A percentile compares a stretch with the other conserved stretches of the same genome.
These are phyloP conservation scores for Phyllotreta striolata DNA, from an alignment of 2,888 invertebrate genomes.

Conservation along the genomic window DNA sequence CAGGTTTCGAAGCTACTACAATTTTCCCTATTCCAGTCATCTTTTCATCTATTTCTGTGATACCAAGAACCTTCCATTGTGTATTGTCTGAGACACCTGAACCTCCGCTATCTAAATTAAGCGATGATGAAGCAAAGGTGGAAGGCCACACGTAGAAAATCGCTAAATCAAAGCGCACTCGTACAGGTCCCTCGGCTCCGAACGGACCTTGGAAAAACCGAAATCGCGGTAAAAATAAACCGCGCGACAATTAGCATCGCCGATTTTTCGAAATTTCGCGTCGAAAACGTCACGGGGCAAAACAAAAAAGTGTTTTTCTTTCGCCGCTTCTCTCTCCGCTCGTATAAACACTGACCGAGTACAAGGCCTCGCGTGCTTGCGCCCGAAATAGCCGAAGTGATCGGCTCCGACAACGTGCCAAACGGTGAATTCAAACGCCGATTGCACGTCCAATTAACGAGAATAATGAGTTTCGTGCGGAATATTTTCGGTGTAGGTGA, in stretches of 20 bases:
- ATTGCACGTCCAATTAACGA: conserved; percentile 34
- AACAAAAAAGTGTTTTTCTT: conserved; percentile 18
- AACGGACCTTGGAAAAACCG: too few relatives aligned
- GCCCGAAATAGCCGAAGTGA: conserved; percentile 53
- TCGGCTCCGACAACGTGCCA: conserved; percentile 45
- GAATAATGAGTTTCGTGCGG: conserved; percentile 58
- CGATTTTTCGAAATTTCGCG: not conserved
- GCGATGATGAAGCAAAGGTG: too few relatives aligned
- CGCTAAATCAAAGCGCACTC: too few relatives aligned
- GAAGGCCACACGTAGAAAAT: too few relatives aligned
- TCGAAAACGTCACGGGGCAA: conserved; percentile 18
- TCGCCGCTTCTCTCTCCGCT: conserved; percentile 9
- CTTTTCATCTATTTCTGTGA: too few relatives aligned
- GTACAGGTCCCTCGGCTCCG: too few relatives aligned
- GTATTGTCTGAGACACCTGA: too few relatives aligned
- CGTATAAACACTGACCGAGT: conserved; percentile 39
- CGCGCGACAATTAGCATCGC: conserved; percentile 5
- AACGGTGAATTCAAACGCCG: conserved; percentile 38
- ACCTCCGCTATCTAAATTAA: too few relatives aligned
- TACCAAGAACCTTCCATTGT: too few relatives aligned
- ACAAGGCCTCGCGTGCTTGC: conserved; percentile 53
- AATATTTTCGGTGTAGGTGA: conserved; percentile 56
- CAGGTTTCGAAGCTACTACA: too few relatives aligned
- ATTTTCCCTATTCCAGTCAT: too few relatives aligned
- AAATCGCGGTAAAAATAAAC: conserved; percentile 13